Base-by-base conservation (phyloP, 2,797 vertebrate species). In the Eleutherodactylus coqui region DNA sequence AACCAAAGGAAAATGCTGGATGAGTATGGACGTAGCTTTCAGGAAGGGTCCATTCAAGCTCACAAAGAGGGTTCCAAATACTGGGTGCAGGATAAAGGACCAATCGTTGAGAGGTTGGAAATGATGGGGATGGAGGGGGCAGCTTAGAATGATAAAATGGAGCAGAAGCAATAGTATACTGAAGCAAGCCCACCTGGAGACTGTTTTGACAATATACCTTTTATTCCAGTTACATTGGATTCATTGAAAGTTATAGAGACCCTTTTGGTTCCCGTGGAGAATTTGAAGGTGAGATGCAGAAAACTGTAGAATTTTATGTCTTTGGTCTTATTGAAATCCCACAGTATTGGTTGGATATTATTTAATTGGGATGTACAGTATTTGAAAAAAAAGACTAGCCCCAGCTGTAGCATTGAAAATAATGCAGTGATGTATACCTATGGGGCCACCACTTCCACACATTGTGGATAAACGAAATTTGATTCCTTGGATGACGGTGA, bases 181-280 rank as follows among this genome's bases (percentile, higher is more conserved):
- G 29, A 2, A 17, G 9, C 14, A 58, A 16, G 19, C 5, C 34
- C 9, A 41, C 38, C 4, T 47, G n/a, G 14, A 32, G 8, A 60
- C 5, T 62, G 7, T 55, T 79, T 72, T 87, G 29, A 79, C 43
- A 19, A 55, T 27, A 43, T 0, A n/a, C n/a, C 51, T 88, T 75
- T 83, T 10, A 5, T 79, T 80, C 32, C 85, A 98, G 97, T 91
- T 97, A 98, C 89, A 97, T 98, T 67, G 97, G 97, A 19, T 98
- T 98, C 90, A 97, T 98, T 32, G 97, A 98, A 92, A 98, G 97
- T 93, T 98, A 98, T 93, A 95, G 97, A 83, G 97, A 98, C 88
- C 97, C 97, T 0, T 98, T 96, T 84, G 97, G 97, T 86, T 97
- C 97, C 91, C 94, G 97, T 84, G 97, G 97, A 88, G 97, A 98